Evolutionary conservation across 2,888 invertebrate genomes (phyloP), one percentile per base, ranked within the genome.

Genomic region (Amphipyra tragopoginis): DNA sequence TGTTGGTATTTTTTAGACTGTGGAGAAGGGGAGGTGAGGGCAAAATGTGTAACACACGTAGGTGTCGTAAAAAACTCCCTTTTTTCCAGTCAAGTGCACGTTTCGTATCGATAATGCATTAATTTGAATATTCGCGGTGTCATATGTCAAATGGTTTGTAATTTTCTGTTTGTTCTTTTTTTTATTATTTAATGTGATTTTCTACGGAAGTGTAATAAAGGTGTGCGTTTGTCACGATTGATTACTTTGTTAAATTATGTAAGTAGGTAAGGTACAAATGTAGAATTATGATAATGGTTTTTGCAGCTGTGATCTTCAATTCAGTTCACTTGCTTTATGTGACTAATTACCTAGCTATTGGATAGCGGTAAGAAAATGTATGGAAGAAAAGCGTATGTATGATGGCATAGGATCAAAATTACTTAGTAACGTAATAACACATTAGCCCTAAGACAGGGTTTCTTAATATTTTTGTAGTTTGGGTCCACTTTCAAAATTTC

Each of bases 61-160:
- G 85, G 87, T 89, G 91, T 87, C 85, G 88, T 87, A 90, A 90
- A 29, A 89, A 83, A 83, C 85, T 83, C 89, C 91, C 90, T 83
- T 81, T 29, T 86, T 86, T 87, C 85, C 86, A 90, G 86, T 89
- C 92, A 86, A 90, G 89, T 90, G 92, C 91, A 89, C 92, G 89
- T 91, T 89, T 87, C 86, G 79, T 90, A 93, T 94, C 87, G 92
- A 89, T 93, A 94, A 94, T 93, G 92, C 94, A 92, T 93, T 94
- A 94, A 94, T 94, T 94, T 93, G 92, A 93, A 94, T 93, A 94
- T 94, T 94, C 94, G 93, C 93, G 92, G 94, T 94, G 94, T 94
- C 94, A 94, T 90, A 94, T 94, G 94, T 94, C 94, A 94, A 94
- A 93, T 93, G 93, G 91, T 93, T 92, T 86, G 91, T 94, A 94